phyloP scores from a whole-genome alignment of 2,888 invertebrate species.

The Muschampia plurimacula region DNA sequence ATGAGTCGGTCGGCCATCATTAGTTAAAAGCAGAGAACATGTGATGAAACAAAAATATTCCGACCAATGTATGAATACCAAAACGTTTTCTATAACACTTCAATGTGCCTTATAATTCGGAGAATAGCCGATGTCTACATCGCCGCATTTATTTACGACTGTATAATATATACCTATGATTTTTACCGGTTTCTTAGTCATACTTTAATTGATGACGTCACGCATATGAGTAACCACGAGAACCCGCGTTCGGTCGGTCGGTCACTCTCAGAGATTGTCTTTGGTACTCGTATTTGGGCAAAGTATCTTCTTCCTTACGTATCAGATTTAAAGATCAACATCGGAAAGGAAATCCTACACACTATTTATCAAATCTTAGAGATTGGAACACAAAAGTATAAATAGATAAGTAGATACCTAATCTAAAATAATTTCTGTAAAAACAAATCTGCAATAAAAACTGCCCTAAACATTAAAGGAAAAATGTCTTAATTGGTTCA shows the following conservation, averaged over 20 bases:
- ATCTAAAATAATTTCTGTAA: too few species aligned
- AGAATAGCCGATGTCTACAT: conserved; percentile 48
- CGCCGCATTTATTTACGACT: conserved; percentile 44
- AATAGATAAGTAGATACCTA: too few species aligned
- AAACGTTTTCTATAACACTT: conserved; percentile 50
- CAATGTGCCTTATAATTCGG: conserved; percentile 50
- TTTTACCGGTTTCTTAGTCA: conserved; percentile 74
- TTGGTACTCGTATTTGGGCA: conserved; percentile 51
- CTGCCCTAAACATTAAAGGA: too few species aligned
- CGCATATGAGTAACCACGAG: conserved; percentile 70
- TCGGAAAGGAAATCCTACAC: not conserved
- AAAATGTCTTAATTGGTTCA: not conserved
- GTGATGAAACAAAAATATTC: conserved; percentile 22
- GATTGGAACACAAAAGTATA: too few species aligned
- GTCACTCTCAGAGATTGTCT: conserved; percentile 61
- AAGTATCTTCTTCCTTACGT: not conserved
- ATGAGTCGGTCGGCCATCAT: conserved; percentile 48
- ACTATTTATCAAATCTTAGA: too few species aligned
- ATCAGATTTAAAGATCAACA: not conserved
- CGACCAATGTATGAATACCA: conserved; percentile 45
- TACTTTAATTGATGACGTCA: conserved; percentile 78
- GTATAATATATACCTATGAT: conserved; percentile 51
- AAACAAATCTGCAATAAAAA: too few species aligned
- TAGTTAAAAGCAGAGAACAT: conserved; percentile 14
- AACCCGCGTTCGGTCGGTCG: conserved; percentile 53